A percentile compares a stretch with the other conserved stretches of the same genome.
Conservation (phyloP, 2,888 invertebrate genomes). For the Mimumesa dahlbomi region DNA sequence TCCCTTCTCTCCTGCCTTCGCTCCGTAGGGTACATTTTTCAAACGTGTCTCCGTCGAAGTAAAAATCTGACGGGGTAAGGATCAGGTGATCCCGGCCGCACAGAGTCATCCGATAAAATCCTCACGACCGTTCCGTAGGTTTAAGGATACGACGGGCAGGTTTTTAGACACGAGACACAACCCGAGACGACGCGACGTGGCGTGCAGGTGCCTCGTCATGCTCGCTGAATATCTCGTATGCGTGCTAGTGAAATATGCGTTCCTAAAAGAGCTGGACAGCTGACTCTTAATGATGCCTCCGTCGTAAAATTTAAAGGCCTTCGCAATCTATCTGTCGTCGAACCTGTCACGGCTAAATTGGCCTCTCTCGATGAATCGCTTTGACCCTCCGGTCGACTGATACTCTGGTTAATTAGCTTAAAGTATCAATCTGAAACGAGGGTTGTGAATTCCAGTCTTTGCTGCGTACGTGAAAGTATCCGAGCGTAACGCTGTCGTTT, state of each 20-base stretch:
- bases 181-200: constrained; percentile 31
- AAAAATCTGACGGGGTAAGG: constrained; percentile 50
- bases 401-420: constrained; percentile 21
- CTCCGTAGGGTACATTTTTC: constrained; percentile 31
- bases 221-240: constrained; percentile 17
- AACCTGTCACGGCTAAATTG: constrained; percentile 17
- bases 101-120: constrained; percentile 52
- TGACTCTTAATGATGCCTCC: background rate
- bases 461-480: no score
- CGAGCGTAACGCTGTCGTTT: no score
- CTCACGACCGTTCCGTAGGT: constrained; percentile 58
- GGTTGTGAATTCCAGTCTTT: no score
- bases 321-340: background rate
- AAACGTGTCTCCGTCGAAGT: constrained; percentile 22
- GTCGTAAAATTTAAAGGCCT: constrained; percentile 6
- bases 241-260: background rate
- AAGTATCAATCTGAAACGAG: no score
- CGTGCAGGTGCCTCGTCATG: constrained; percentile 33
- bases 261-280: background rate
- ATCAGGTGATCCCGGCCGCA: constrained; percentile 43
- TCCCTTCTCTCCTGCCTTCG: background rate
- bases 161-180: constrained; percentile 22
- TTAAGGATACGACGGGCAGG: constrained; percentile 36
- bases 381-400: constrained; percentile 36
- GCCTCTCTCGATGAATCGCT: constrained; percentile 23